Base-by-base conservation (phyloP, 2,113 vertebrate species). In the Siphamia tubifer region DNA sequence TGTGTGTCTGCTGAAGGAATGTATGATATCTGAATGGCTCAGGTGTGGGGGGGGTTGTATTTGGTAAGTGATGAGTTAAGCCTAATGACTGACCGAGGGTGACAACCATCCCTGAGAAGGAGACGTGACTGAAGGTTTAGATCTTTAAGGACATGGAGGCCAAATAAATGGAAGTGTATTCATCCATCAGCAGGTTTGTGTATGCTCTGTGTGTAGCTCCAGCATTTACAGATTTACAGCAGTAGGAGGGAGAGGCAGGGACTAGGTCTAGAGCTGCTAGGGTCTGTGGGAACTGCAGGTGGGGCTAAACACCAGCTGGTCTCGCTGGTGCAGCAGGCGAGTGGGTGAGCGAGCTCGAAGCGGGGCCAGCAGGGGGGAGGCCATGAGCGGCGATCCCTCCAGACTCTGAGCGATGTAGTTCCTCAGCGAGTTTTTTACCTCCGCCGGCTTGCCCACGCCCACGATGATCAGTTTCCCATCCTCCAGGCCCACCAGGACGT, bases 401-500 rank as follows among this genome's bases (percentile, higher is more conserved):
- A 96, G 83, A 82, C 91, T 92, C 87, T 81, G 84, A 78, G 93
- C 94, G 88, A 95, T 90, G 90, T 95, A 94, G 93, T 93, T 94
- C 85, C 89, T 90, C 86, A 95, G 86, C 17, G 90, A 94, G 83
- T 87, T 89, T 89, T 95, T 98, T 96, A 99, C 98, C 96, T 99
- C 97, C 39, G 96, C 93, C 30, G 96, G 98, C 77, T 96, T 96
- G 61, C 98, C 98, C 87, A 97, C 96, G 69, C 96, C 97, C 64
- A 98, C 92, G 71, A 98, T 91, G 92, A 99, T 99, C 91, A 99
- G 91, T 89, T 98, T 98, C 82, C 98, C 98, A 0, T 99, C 98
- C 87, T 96, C 91, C 55, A 99, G 94, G 40, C 98, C 98, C 72
- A 97, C 94, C 54, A 99, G 93, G 58, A 96, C 92, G 60, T 99